Conservation (phyloP, 2,113 vertebrate genomes). For the Ifrita kowaldi region DNA sequence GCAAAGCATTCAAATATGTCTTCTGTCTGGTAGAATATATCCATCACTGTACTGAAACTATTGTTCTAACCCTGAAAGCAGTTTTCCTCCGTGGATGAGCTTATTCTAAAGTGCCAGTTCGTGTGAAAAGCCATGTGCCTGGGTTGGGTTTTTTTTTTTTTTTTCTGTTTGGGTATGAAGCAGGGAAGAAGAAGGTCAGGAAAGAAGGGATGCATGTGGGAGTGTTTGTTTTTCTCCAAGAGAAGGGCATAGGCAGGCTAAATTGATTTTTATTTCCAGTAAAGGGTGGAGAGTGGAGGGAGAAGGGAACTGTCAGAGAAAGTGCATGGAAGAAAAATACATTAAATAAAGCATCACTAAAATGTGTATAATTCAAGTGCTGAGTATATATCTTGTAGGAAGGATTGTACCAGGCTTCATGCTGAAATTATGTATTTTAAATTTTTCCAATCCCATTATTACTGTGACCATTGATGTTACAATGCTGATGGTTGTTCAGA, state of each 20-base stretch:
- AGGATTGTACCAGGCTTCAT: background rate
- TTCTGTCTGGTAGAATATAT: constrained; percentile 40
- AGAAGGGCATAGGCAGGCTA: constrained; percentile 1
- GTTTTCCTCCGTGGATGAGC: constrained; percentile 17
- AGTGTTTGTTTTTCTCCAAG: background rate
- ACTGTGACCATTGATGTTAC: background rate
- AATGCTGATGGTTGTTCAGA: background rate
- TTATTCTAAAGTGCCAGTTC: constrained; percentile 54
- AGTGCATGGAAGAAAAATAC: background rate
- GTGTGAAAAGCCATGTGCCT: constrained; percentile 45
- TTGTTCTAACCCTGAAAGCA: constrained; percentile 53
- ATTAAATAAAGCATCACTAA: background rate
- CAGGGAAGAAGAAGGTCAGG: background rate
- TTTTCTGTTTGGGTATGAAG: background rate
- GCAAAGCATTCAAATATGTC: constrained; percentile 26
- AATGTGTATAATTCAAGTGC: background rate
- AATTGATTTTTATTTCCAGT: constrained; percentile 56
- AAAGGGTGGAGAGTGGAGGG: background rate
- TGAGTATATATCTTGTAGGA: background rate
- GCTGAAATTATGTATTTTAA: background rate
- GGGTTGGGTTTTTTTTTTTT: background rate
- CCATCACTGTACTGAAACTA: background rate
- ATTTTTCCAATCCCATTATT: background rate
- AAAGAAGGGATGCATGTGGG: background rate
- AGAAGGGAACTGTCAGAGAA: background rate